Evolutionary conservation across 2,888 invertebrate species (phyloP).

Genomic region (Mermis nigrescens): DNA sequence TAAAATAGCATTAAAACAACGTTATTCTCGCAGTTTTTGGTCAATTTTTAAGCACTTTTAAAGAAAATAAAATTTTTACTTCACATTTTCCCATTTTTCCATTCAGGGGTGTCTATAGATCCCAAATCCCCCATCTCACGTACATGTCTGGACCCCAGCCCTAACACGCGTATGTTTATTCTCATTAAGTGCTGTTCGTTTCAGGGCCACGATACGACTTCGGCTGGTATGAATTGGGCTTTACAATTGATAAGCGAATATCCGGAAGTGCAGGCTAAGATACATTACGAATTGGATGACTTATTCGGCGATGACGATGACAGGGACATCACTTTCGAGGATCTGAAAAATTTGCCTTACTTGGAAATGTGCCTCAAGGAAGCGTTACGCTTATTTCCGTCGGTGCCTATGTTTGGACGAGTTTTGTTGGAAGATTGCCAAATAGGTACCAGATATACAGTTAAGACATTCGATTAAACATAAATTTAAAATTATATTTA

Average conservation of each 20-base stretch:
- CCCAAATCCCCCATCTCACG: too few species aligned
- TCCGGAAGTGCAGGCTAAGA: constrained; percentile 50
- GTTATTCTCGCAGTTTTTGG: too few species aligned
- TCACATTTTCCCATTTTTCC: too few species aligned
- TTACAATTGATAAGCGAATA: constrained; percentile 60
- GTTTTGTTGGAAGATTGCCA: constrained; percentile 31
- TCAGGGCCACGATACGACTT: constrained; percentile 65
- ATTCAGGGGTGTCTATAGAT: too few species aligned
- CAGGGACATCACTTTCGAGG: constrained; percentile 35
- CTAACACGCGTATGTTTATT: not conserved
- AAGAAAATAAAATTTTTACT: too few species aligned
- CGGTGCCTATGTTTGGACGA: constrained; percentile 37
- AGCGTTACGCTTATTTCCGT: constrained; percentile 36
- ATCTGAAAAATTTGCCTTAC: constrained; percentile 36
- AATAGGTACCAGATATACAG: too few species aligned
- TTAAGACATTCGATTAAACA: too few species aligned
- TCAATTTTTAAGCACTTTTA: too few species aligned
- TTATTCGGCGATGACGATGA: constrained; percentile 34
- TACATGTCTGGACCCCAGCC: too few species aligned
- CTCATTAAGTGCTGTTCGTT: constrained; percentile 4
- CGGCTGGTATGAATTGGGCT: constrained; percentile 68
- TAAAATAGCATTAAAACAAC: too few species aligned
- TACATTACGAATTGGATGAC: constrained; percentile 37
- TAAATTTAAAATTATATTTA: too few species aligned
- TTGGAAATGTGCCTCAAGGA: constrained; percentile 39